These are phyloP conservation scores for Pseudocheirus occidentalis DNA, from an alignment of 2,797 vertebrate species.

Conservation along the genomic window DNA sequence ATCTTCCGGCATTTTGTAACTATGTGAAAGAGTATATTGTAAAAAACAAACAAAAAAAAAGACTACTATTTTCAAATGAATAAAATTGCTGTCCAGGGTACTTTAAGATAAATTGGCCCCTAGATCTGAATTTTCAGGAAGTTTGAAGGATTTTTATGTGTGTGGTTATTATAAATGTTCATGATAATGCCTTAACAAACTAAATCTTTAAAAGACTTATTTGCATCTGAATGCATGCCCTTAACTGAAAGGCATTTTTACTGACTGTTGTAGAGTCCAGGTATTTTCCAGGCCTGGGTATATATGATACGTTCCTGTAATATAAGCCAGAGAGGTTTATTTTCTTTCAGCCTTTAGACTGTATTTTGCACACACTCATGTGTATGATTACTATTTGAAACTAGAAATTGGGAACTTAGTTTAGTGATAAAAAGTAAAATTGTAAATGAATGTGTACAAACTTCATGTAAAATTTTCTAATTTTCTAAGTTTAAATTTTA, in stretches of 20 bases:
- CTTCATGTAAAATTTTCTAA: not conserved
- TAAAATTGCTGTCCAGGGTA: not conserved
- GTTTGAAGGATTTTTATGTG: not conserved
- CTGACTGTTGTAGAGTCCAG: not conserved
- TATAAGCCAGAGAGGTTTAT: accelerated
- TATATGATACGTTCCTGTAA: not conserved
- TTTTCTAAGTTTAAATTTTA: not conserved
- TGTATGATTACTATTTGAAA: not conserved
- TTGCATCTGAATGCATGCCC: not conserved
- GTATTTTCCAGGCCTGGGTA: not conserved
- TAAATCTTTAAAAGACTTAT: not conserved
- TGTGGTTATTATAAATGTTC: not conserved
- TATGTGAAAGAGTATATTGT: not conserved
- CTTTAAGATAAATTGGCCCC: not conserved
- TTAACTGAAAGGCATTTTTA: not conserved
- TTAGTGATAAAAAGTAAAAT: constrained; percentile 20
- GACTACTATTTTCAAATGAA: not conserved
- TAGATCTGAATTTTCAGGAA: not conserved
- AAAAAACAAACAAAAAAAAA: constrained; percentile 8
- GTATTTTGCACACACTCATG: accelerated
- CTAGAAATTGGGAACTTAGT: not conserved
- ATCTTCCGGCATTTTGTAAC: not conserved
- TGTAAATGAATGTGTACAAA: accelerated
- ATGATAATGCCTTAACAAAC: not conserved
- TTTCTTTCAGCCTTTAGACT: not conserved